Conservation (phyloP, 2,888 invertebrate genomes). For the Malachius bipustulatus region DNA sequence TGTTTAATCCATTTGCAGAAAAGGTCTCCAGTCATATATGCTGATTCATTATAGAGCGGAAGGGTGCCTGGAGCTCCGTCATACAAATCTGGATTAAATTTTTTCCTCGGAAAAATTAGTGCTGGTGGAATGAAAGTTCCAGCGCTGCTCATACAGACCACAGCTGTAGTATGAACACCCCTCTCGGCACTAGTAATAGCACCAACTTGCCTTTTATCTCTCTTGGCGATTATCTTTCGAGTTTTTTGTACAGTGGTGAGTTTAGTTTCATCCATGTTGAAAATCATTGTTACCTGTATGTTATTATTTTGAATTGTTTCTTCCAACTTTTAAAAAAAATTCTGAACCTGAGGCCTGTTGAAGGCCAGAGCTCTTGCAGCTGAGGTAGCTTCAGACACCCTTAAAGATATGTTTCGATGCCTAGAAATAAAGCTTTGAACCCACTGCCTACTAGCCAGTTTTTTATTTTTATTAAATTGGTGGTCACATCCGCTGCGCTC, state of each 20-base stretch:
- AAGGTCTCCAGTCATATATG: conserved; percentile 3
- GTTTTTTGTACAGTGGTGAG: background rate
- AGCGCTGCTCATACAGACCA: conserved; percentile 2
- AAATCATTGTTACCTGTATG: background rate
- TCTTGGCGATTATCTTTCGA: background rate
- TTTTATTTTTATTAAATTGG: conserved; percentile 2
- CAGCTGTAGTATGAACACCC: conserved; percentile 2
- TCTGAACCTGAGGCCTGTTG: conserved; percentile 1
- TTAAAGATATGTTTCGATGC: background rate
- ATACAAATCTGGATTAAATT: background rate
- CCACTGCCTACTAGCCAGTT: conserved; percentile 3
- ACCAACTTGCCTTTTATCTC: background rate
- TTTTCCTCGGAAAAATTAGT: conserved; percentile 1
- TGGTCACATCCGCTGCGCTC: conserved; percentile 1
- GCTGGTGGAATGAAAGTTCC: conserved; percentile 1
- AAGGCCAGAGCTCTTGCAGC: conserved; percentile 1
- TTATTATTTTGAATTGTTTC: background rate
- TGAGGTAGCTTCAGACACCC: background rate
- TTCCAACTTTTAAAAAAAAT: conserved; percentile 1
- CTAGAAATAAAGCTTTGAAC: conserved; percentile 2
- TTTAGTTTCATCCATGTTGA: conserved; percentile 3
- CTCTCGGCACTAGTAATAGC: conserved; percentile 2
- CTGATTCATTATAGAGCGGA: background rate
- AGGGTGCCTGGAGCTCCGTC: background rate
- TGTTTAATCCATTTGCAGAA: background rate